These are phyloP conservation scores for Leistus spinibarbis DNA, from an alignment of 2,888 invertebrate genomes.

Conservation along the genomic window DNA sequence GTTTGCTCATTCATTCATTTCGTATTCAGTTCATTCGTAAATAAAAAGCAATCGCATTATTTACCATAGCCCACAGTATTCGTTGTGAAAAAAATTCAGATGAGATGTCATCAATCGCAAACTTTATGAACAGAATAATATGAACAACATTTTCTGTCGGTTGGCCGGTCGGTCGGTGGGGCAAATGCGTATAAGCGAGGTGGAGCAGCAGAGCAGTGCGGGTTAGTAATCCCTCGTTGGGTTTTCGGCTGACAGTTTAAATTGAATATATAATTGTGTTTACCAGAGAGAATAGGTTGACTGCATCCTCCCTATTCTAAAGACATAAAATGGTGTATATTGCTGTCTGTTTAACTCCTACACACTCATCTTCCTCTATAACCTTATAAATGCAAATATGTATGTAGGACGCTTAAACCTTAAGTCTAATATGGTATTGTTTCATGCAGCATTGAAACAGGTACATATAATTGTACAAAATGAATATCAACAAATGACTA, in stretches of 20 bases:
- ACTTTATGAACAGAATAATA: constrained; percentile 2
- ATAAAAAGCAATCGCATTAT: not conserved
- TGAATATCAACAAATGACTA: too few species aligned
- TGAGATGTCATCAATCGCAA: constrained; percentile 7
- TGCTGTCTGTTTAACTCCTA: not conserved
- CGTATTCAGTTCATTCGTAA: not conserved
- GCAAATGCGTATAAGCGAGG: not conserved
- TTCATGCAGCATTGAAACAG: too few species aligned
- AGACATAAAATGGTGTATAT: not conserved
- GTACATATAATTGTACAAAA: too few species aligned
- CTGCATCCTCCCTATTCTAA: not conserved
- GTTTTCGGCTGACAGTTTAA: not conserved
- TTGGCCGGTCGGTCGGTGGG: too few species aligned
- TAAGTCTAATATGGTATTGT: not conserved
- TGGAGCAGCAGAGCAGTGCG: not conserved
- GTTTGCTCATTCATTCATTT: not conserved
- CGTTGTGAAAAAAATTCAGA: not conserved
- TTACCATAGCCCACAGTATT: not conserved
- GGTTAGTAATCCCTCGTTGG: not conserved
- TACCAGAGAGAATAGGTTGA: not conserved
- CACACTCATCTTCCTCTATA: not conserved
- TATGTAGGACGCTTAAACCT: not conserved
- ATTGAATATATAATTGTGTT: constrained; percentile 9
- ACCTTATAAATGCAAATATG: not conserved
- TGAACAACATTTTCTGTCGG: not conserved